phyloP scores from a whole-genome alignment of 2,797 vertebrate genomes.

The Knipowitschia caucasica region DNA sequence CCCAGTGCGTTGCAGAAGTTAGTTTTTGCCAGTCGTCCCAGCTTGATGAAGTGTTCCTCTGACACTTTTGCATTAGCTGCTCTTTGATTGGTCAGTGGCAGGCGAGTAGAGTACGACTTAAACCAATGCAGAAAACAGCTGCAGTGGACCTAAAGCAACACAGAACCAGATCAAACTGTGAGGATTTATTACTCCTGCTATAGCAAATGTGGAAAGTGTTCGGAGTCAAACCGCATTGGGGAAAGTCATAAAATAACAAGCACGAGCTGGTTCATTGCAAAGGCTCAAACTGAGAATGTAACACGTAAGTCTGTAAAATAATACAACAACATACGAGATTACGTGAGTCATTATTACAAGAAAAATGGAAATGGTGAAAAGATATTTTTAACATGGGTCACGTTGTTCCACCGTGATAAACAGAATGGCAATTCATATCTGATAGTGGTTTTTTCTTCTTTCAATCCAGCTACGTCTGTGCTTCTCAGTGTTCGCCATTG shows the following conservation, averaged over 20 bases:
- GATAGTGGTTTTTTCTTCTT: no score
- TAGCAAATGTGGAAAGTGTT: conserved; percentile 30
- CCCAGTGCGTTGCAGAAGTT: conserved; percentile 2
- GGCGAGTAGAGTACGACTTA: conserved; percentile 26
- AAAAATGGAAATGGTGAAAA: no score
- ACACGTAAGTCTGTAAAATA: neutral
- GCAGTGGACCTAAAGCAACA: conserved; percentile 32
- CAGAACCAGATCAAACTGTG: conserved; percentile 33
- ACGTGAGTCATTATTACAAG: neutral
- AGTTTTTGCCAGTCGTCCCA: neutral
- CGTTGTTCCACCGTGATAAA: no score
- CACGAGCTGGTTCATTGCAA: neutral
- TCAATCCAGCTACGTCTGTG: no score
- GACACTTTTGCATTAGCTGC: conserved; percentile 25
- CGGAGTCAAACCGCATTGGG: conserved; percentile 1
- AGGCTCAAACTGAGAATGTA: neutral
- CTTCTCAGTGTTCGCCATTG: no score
- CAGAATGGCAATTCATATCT: no score
- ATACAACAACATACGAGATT: neutral
- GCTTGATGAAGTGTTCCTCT: conserved; percentile 29
- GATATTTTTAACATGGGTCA: no score
- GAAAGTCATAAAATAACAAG: neutral
- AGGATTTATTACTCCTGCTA: conserved; percentile 28
- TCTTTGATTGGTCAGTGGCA: conserved; percentile 25
- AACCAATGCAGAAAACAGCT: conserved; percentile 59